phyloP scores from a whole-genome alignment of 2,113 vertebrate genomes.

The Setophaga petechia region DNA sequence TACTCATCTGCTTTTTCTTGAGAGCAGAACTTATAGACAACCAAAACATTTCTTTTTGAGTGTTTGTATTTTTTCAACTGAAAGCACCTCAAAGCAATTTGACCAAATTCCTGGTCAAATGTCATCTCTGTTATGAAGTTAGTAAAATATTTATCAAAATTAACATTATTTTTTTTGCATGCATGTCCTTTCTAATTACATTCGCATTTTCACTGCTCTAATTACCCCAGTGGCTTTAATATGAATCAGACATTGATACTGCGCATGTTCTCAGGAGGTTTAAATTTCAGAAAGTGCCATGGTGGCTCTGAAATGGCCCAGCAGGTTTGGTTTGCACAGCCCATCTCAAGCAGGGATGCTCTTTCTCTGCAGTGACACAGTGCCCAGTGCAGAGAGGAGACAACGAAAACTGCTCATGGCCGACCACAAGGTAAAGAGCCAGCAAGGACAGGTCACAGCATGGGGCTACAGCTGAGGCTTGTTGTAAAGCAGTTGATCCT shows the following conservation, averaged over 20 bases:
- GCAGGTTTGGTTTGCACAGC: not conserved
- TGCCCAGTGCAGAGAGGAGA: not conserved
- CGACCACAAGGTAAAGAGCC: not conserved
- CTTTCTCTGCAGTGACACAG: not conserved
- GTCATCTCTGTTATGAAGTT: not conserved
- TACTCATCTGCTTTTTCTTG: not conserved
- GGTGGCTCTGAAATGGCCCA: not conserved
- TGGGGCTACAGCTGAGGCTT: not conserved
- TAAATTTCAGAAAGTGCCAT: not conserved
- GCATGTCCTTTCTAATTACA: constrained; percentile 8
- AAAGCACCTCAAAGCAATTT: not conserved
- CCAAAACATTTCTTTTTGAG: not conserved
- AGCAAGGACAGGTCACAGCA: not conserved
- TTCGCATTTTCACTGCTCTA: constrained; percentile 24
- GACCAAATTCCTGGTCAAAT: constrained; percentile 46
- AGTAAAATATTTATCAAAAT: constrained; percentile 36
- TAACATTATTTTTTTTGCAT: not conserved
- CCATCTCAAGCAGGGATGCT: not conserved
- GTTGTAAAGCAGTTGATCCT: not conserved
- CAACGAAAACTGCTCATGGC: not conserved
- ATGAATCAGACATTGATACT: not conserved
- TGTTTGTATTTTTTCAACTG: not conserved
- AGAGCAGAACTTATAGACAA: not conserved
- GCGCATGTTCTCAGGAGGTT: not conserved
- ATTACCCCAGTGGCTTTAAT: not conserved